Evolutionary conservation across 2,113 vertebrate genomes (phyloP).

Genomic region (Neolamprologus ventralis): DNA sequence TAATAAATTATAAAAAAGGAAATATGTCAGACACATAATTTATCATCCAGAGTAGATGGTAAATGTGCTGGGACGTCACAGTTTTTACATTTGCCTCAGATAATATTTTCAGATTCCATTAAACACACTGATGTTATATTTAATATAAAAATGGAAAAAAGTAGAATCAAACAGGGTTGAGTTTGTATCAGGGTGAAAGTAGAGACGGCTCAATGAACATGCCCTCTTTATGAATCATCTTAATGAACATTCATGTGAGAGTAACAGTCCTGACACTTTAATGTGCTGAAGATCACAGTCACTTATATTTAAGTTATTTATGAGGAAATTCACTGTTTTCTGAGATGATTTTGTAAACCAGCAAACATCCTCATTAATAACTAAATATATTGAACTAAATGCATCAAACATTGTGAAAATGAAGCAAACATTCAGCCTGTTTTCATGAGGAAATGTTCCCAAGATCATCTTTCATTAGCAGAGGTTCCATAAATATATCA

Average conservation of each 20-base stretch:
- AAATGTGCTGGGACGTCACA: accelerated
- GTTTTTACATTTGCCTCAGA: not conserved
- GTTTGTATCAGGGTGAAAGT: accelerated
- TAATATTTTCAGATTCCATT: not conserved
- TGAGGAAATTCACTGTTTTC: not conserved
- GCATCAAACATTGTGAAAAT: accelerated
- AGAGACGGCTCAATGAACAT: accelerated
- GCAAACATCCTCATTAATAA: not conserved
- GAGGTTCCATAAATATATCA: not conserved
- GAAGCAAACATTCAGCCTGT: accelerated
- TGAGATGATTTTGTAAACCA: accelerated
- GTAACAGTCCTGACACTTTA: not conserved
- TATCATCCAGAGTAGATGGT: not conserved
- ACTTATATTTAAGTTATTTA: not conserved
- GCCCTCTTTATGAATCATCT: accelerated
- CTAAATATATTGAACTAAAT: accelerated
- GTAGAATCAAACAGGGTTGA: not conserved
- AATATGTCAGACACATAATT: not conserved
- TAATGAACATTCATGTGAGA: accelerated
- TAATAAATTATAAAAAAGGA: accelerated
- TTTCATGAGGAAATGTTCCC: accelerated
- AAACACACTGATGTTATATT: accelerated
- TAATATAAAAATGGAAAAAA: accelerated
- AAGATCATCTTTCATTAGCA: not conserved
- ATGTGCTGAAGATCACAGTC: accelerated